phyloP scores from a whole-genome alignment of 2,888 invertebrate species.

The Dicyrtoma fusca region DNA sequence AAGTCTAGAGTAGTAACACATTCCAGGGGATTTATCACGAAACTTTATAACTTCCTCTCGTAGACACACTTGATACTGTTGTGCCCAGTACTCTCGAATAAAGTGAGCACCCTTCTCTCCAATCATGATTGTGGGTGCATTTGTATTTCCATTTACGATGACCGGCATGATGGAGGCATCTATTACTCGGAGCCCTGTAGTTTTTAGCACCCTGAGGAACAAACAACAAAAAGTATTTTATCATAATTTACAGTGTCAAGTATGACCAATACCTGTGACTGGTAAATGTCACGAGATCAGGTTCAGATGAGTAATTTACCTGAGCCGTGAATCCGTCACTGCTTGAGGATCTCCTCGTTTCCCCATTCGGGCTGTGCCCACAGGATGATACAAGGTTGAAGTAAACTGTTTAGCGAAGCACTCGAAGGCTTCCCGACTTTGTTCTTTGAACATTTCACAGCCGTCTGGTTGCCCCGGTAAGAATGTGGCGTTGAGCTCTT shows the following conservation, averaged over 20 bases:
- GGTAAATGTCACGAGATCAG: background rate
- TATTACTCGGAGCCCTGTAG: slow-evolving; percentile 60
- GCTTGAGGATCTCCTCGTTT: slow-evolving; percentile 72
- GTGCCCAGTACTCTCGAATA: slow-evolving; percentile 46
- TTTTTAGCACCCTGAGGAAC: slow-evolving; percentile 26
- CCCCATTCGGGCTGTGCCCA: slow-evolving; percentile 63
- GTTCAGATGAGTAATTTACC: too few species aligned
- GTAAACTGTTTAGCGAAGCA: slow-evolving; percentile 27
- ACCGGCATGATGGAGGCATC: slow-evolving; percentile 58
- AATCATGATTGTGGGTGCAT: slow-evolving; percentile 46
- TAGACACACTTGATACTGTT: slow-evolving; percentile 39
- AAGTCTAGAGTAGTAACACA: slow-evolving; percentile 36
- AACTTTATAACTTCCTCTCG: slow-evolving; percentile 9
- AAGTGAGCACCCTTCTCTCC: slow-evolving; percentile 46
- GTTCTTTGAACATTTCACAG: slow-evolving; percentile 13
- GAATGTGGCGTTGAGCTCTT: slow-evolving; percentile 29
- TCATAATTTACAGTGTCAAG: slow-evolving; percentile 36
- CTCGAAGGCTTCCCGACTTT: slow-evolving; percentile 6
- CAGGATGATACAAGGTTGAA: slow-evolving; percentile 33
- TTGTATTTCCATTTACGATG: slow-evolving; percentile 44
- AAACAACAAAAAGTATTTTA: slow-evolving; percentile 5
- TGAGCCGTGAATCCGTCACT: slow-evolving; percentile 37
- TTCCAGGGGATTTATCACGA: slow-evolving; percentile 4
- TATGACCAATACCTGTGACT: background rate
- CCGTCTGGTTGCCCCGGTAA: slow-evolving; percentile 14